phyloP scores from a whole-genome alignment of 1,140 invertebrate genomes.

The Micrasema minimum region DNA sequence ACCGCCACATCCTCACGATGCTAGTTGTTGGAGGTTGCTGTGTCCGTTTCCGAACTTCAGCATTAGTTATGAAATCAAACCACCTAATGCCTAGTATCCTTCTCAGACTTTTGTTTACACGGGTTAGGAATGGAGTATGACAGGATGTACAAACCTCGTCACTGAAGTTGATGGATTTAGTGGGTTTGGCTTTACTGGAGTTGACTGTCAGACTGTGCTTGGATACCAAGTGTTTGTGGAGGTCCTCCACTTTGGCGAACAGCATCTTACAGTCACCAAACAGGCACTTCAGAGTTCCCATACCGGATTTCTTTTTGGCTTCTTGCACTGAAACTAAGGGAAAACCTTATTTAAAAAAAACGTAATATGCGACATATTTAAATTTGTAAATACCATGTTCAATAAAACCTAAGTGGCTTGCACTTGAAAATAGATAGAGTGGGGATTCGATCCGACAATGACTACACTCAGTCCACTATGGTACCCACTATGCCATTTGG shows the following conservation, averaged over 20 bases:
- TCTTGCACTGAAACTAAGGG: neutral
- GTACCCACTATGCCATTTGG: too few relatives aligned
- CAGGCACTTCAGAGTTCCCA: slow-evolving; percentile 30
- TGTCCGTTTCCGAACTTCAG: too few relatives aligned
- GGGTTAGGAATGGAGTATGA: too few relatives aligned
- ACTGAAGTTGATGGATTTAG: slow-evolving; percentile 14
- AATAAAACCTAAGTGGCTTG: too few relatives aligned
- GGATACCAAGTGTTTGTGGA: slow-evolving; percentile 39
- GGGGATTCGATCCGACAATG: neutral
- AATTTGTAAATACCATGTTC: too few relatives aligned
- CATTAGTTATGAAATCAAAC: too few relatives aligned
- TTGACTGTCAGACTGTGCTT: slow-evolving; percentile 47
- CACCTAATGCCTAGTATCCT: too few relatives aligned
- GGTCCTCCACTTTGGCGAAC: slow-evolving; percentile 25
- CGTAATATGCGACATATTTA: too few relatives aligned
- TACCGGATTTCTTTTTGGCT: slow-evolving; percentile 8
- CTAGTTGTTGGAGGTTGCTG: too few relatives aligned
- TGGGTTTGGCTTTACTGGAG: slow-evolving; percentile 41
- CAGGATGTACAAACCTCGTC: slow-evolving; percentile 37
- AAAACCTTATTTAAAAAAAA: slow-evolving; percentile 8
- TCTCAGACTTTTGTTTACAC: too few relatives aligned
- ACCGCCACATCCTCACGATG: too few relatives aligned
- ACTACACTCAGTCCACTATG: too few relatives aligned
- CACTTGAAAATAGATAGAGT: neutral
- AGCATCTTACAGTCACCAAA: slow-evolving; percentile 42